phyloP scores from a whole-genome alignment of 1,140 invertebrate genomes.

The Thaumatotibia leucotreta region DNA sequence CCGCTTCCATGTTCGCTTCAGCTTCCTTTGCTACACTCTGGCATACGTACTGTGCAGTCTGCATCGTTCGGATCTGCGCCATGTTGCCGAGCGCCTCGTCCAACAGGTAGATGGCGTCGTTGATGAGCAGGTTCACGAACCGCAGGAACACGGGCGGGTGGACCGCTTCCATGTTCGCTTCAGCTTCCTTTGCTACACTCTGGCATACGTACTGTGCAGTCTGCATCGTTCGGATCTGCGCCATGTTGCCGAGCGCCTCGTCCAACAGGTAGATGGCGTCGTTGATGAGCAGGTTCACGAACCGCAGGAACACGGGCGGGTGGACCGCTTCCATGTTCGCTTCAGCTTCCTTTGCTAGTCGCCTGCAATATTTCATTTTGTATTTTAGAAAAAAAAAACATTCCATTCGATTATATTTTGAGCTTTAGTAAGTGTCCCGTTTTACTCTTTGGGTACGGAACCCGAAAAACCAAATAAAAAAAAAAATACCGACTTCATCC shows the following conservation, averaged over 20 bases:
- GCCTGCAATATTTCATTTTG: constrained; percentile 78
- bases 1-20: too few relatives aligned
- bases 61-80: constrained; percentile 86
- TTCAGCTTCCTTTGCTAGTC: constrained; percentile 88
- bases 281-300: constrained; percentile 96
- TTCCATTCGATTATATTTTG: too few relatives aligned
- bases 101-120: constrained; percentile 95
- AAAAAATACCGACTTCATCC: too few relatives aligned
- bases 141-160: constrained; percentile 93
- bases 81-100: constrained; percentile 94
- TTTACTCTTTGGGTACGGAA: too few relatives aligned
- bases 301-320: constrained; percentile 94
- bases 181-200: too few relatives aligned
- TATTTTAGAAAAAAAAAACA: too few relatives aligned
- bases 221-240: constrained; percentile 86
- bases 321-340: constrained; percentile 92
- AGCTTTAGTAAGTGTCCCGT: too few relatives aligned
- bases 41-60: constrained; percentile 82
- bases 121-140: constrained; percentile 96
- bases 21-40: too few relatives aligned
- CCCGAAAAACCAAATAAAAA: too few relatives aligned
- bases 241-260: constrained; percentile 92
- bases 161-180: constrained; percentile 92
- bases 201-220: constrained; percentile 81
- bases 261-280: constrained; percentile 96